Evolutionary conservation across 2,888 invertebrate species (phyloP).

Genomic region (Drosophila tripunctata): DNA sequence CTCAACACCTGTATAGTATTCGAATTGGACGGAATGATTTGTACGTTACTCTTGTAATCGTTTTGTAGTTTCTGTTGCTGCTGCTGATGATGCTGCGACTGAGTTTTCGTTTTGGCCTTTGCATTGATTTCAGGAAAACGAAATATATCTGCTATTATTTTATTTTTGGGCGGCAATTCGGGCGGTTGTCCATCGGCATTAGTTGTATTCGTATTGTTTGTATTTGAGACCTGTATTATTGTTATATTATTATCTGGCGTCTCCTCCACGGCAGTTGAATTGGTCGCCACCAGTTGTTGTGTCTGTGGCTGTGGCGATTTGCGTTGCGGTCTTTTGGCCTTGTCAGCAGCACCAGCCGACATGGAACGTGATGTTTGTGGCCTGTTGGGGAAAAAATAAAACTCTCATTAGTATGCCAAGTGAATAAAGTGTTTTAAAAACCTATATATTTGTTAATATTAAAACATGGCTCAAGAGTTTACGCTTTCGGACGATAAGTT

Average conservation of each 20-base stretch:
- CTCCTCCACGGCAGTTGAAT: slow-evolving; percentile 45
- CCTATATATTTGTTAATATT: neutral
- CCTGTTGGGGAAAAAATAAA: slow-evolving; percentile 44
- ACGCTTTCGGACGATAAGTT: slow-evolving; percentile 31
- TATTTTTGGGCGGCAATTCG: slow-evolving; percentile 72
- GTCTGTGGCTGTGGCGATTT: slow-evolving; percentile 49
- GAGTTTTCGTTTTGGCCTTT: slow-evolving; percentile 44
- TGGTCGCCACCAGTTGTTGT: slow-evolving; percentile 9
- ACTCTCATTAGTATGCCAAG: neutral
- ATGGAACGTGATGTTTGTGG: slow-evolving; percentile 82
- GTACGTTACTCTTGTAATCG: slow-evolving; percentile 84
- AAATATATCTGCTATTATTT: slow-evolving; percentile 78
- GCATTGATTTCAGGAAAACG: slow-evolving; percentile 79
- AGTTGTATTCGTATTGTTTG: slow-evolving; percentile 62
- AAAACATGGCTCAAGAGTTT: slow-evolving; percentile 13
- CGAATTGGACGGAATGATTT: slow-evolving; percentile 84
- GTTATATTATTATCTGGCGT: slow-evolving; percentile 85
- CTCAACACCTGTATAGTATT: slow-evolving; percentile 82
- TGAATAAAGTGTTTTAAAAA: neutral
- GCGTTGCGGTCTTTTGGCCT: slow-evolving; percentile 60
- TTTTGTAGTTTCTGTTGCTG: slow-evolving; percentile 45
- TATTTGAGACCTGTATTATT: slow-evolving; percentile 87
- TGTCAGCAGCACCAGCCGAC: slow-evolving; percentile 81
- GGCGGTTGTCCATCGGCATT: slow-evolving; percentile 61
- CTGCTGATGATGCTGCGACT: slow-evolving; percentile 5